Percentiles rank a stretch among this genome's conserved stretches.
phyloP scores from a whole-genome alignment of 2,797 vertebrate genomes.

The Hemibagrus guttatus region DNA sequence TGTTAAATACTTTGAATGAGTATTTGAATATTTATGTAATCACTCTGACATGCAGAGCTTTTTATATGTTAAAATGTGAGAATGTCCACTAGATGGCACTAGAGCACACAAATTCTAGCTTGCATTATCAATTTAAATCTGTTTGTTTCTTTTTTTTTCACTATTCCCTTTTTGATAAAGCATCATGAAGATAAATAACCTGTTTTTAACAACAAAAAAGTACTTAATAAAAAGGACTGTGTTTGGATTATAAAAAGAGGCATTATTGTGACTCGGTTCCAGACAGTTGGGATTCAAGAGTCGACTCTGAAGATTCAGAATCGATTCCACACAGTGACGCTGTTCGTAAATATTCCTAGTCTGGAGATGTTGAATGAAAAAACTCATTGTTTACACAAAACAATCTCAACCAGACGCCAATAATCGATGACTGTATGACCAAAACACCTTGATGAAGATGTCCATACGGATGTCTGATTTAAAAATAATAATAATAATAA shows the following conservation, averaged over 20 bases:
- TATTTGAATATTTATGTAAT: neutral
- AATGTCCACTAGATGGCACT: slow-evolving; percentile 40
- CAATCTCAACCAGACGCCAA: neutral
- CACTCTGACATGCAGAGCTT: neutral
- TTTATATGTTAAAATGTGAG: neutral
- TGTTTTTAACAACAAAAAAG: neutral
- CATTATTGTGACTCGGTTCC: neutral
- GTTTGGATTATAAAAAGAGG: neutral
- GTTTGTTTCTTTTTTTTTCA: neutral
- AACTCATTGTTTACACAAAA: neutral
- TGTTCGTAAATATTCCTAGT: neutral
- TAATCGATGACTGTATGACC: neutral
- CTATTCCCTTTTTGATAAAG: neutral
- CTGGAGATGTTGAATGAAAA: neutral
- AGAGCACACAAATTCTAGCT: neutral
- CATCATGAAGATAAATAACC: neutral
- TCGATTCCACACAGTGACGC: neutral
- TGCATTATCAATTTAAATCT: neutral
- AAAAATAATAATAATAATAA: too few species aligned
- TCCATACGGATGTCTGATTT: too few species aligned
- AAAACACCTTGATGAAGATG: neutral
- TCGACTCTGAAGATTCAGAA: neutral
- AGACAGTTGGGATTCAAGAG: neutral
- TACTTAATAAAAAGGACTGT: neutral
- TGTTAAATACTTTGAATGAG: neutral